phyloP scores from a whole-genome alignment of 2,888 invertebrate species.

The Thalpophila matura region DNA sequence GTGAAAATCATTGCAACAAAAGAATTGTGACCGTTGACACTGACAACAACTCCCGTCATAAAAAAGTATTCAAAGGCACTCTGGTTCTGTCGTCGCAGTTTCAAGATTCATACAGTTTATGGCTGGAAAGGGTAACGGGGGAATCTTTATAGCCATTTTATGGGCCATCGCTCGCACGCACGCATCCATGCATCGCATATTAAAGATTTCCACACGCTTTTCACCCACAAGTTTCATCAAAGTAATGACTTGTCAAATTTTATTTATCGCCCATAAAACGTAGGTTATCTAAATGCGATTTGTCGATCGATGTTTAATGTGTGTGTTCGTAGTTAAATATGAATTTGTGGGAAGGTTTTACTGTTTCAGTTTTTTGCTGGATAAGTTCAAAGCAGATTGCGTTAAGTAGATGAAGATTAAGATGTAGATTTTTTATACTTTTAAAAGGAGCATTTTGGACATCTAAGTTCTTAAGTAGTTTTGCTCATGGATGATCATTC shows the following conservation, averaged over 20 bases:
- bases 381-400: background rate
- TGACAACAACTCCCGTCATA: constrained; percentile 40
- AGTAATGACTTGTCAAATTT: constrained; percentile 60
- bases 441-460: no score
- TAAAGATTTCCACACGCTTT: constrained; percentile 45
- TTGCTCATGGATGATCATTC: no score
- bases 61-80: constrained; percentile 49
- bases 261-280: constrained; percentile 55
- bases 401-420: background rate
- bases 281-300: constrained; percentile 48
- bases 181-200: constrained; percentile 51
- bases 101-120: constrained; percentile 60
- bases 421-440: background rate
- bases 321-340: constrained; percentile 9
- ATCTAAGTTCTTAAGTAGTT: no score
- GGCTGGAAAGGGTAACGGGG: constrained; percentile 42
- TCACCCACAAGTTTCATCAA: constrained; percentile 37
- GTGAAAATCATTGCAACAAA: constrained; percentile 35
- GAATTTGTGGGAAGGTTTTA: constrained; percentile 10
- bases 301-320: constrained; percentile 37
- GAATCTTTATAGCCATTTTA: constrained; percentile 61
- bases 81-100: constrained; percentile 37
- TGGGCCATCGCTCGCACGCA: constrained; percentile 61
- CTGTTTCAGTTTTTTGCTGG: background rate
- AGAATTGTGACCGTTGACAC: constrained; percentile 39